Evolutionary conservation across 2,797 vertebrate genomes (phyloP).

Genomic region (Artibeus lituratus): DNA sequence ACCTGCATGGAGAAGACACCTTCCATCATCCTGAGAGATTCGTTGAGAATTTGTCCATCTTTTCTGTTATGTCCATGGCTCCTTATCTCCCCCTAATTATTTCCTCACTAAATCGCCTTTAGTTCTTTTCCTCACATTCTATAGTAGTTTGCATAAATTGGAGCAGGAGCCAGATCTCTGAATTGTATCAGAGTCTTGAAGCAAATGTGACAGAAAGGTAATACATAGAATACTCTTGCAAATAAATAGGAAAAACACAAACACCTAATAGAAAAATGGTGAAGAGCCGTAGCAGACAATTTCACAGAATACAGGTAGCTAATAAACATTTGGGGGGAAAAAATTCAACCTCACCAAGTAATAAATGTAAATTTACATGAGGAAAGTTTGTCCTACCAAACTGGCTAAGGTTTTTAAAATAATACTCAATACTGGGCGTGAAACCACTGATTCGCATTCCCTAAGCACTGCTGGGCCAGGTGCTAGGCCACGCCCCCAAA

Average conservation of each 20-base stretch:
- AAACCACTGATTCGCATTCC: neutral
- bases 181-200: neutral
- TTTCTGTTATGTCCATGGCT: neutral
- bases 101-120: neutral
- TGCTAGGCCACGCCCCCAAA: neutral
- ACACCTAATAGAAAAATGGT: neutral
- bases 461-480: neutral
- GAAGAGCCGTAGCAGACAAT: neutral
- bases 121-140: neutral
- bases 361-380: neutral
- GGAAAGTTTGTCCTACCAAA: neutral
- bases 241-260: neutral
- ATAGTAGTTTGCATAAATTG: neutral
- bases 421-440: neutral
- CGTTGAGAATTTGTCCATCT: neutral
- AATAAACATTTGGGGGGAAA: neutral
- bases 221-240: neutral
- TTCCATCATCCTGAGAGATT: neutral
- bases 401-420: neutral
- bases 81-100: neutral
- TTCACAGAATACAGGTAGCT: neutral
- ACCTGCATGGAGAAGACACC: neutral
- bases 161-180: neutral
- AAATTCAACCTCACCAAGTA: neutral
- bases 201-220: neutral